phyloP scores from a whole-genome alignment of 2,888 invertebrate species.

The Pseudolycoriella hygida region DNA sequence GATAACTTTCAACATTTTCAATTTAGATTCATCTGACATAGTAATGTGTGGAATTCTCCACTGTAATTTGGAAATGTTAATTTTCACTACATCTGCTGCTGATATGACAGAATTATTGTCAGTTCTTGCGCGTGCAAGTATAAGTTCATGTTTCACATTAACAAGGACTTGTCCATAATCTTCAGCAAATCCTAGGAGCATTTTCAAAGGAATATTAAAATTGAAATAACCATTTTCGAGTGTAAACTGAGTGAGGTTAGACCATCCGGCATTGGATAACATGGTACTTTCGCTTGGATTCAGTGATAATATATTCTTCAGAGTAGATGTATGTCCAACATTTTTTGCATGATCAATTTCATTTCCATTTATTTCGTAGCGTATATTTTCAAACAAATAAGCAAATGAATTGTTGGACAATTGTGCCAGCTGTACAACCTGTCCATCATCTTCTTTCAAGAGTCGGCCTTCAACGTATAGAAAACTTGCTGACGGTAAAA shows the following conservation, averaged over 20 bases:
- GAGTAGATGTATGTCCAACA: conserved; percentile 18
- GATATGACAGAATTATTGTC: conserved; percentile 15
- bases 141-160: conserved; percentile 23
- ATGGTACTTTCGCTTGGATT: conserved; percentile 14
- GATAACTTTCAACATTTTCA: conserved; percentile 8
- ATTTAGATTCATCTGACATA: conserved; percentile 7
- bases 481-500: conserved; percentile 16
- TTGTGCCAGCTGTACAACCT: conserved; percentile 8
- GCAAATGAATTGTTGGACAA: conserved; percentile 16
- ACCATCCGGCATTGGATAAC: conserved; percentile 16
- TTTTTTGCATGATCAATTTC: conserved; percentile 19
- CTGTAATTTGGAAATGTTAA: conserved; percentile 12
- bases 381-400: conserved; percentile 19
- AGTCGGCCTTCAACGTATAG: conserved; percentile 14
- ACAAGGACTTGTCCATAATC: conserved; percentile 22
- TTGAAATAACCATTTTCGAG: conserved; percentile 14
- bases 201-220: conserved; percentile 18
- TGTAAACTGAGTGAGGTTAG: conserved; percentile 8
- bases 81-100: conserved; percentile 5
- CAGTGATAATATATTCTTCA: conserved; percentile 21
- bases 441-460: conserved; percentile 10
- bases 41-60: conserved; percentile 12
- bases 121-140: conserved; percentile 17
- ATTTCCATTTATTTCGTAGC: conserved; percentile 20
- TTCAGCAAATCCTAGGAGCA: conserved; percentile 20